Conservation (phyloP, 2,888 invertebrate species). For the Diadegma fenestrale region DNA sequence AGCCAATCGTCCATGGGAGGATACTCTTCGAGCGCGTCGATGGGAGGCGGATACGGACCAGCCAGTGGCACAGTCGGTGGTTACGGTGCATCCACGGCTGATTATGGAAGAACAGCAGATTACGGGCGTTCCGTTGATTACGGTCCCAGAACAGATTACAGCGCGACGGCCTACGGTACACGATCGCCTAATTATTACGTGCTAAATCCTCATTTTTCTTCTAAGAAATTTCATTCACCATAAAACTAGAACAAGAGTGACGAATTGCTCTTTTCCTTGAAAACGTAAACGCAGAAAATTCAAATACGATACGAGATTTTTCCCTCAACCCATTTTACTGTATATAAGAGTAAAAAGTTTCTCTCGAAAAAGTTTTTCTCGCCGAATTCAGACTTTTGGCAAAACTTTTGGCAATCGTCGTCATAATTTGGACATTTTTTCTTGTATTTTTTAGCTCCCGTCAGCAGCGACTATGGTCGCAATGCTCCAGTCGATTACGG, state of each 20-base stretch:
- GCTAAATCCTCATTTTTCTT: neutral
- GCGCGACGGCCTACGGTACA: conserved; percentile 72
- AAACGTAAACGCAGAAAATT: too few relatives aligned
- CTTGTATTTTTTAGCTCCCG: conserved; percentile 58
- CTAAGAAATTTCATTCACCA: too few relatives aligned
- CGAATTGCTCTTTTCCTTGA: too few relatives aligned
- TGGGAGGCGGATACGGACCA: conserved; percentile 83
- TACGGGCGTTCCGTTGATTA: conserved; percentile 82
- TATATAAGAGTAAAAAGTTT: too few relatives aligned
- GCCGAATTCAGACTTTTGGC: too few relatives aligned
- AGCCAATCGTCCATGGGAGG: conserved; percentile 83
- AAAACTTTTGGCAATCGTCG: too few relatives aligned
- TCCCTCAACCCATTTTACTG: too few relatives aligned
- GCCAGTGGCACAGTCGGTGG: conserved; percentile 81
- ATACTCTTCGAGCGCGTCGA: conserved; percentile 80
- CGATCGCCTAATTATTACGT: neutral
- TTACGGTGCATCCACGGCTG: conserved; percentile 81
- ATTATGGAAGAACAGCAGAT: conserved; percentile 81
- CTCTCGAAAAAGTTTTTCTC: too few relatives aligned
- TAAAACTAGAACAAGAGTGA: too few relatives aligned
- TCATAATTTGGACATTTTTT: neutral
- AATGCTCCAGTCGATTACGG: conserved; percentile 83
- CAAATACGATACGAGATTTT: too few relatives aligned
- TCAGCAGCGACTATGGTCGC: conserved; percentile 82
- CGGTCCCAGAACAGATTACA: conserved; percentile 81